Evolutionary conservation across 2,888 invertebrate species (phyloP).

Genomic region (Cyclophora albipunctata): DNA sequence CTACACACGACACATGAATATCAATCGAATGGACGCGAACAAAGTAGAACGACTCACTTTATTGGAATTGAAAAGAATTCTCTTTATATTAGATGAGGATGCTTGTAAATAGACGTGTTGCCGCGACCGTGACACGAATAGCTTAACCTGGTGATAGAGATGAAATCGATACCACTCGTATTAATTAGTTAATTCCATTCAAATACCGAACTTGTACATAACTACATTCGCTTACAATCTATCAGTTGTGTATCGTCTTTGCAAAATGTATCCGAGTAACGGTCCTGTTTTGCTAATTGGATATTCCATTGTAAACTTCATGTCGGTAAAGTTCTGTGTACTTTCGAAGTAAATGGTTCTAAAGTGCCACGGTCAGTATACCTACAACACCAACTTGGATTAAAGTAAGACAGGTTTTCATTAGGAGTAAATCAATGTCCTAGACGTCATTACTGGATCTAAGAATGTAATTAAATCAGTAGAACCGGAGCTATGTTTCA

Average conservation of each 20-base stretch:
- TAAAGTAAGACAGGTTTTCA: too few species aligned
- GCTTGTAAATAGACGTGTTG: constrained; percentile 11
- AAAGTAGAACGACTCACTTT: constrained; percentile 19
- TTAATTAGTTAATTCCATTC: constrained; percentile 42
- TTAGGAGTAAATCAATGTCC: too few species aligned
- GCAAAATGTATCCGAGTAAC: constrained; percentile 18
- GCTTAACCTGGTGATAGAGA: constrained; percentile 36
- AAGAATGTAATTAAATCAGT: too few species aligned
- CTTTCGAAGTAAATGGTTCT: too few species aligned
- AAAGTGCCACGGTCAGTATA: too few species aligned
- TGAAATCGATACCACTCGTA: constrained; percentile 43
- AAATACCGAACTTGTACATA: constrained; percentile 41
- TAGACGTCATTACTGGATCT: too few species aligned
- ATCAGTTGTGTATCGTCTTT: constrained; percentile 5
- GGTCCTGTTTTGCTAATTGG: too few species aligned
- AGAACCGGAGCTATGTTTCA: constrained; percentile 1
- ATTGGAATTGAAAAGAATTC: constrained; percentile 3
- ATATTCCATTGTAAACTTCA: too few species aligned
- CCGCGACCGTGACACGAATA: constrained; percentile 49
- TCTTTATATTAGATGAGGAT: neutral
- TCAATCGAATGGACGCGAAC: constrained; percentile 40
- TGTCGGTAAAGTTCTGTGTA: too few species aligned
- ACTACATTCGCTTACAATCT: constrained; percentile 10
- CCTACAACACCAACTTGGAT: too few species aligned
- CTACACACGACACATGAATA: constrained; percentile 35